Conservation (phyloP, 2,888 invertebrate species). For the Neoascia interrupta region DNA sequence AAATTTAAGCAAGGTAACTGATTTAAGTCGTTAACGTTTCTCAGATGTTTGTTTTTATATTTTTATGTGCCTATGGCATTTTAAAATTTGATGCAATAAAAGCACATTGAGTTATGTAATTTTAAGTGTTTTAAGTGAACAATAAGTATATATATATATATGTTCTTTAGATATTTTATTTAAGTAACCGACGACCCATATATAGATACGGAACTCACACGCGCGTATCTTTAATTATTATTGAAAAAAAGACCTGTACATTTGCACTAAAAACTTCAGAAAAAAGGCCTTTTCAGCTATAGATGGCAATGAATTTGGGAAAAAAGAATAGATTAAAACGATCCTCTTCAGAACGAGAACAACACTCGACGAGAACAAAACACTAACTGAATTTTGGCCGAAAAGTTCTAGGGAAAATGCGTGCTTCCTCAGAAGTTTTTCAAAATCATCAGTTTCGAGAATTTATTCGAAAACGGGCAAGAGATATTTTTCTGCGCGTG, state of each 20-base stretch:
- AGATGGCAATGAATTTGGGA: slow-evolving; percentile 24
- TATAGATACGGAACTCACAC: slow-evolving; percentile 27
- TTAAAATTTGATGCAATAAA: neutral
- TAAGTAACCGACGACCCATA: slow-evolving; percentile 17
- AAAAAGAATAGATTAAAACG: slow-evolving; percentile 53
- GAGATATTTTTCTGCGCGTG: slow-evolving; percentile 28
- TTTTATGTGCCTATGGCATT: neutral
- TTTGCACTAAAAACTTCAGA: slow-evolving; percentile 21
- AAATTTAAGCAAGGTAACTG: too few relatives aligned
- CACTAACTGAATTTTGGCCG: slow-evolving; percentile 77
- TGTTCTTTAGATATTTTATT: slow-evolving; percentile 1
- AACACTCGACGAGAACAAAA: slow-evolving; percentile 80
- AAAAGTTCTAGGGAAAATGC: slow-evolving; percentile 32
- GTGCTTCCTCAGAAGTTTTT: slow-evolving; percentile 10
- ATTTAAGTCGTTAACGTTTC: too few relatives aligned
- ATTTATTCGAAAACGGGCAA: slow-evolving; percentile 30
- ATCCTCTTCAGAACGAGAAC: slow-evolving; percentile 76
- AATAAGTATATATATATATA: neutral
- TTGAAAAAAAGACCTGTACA: slow-evolving; percentile 2
- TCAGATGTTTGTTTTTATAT: too few relatives aligned
- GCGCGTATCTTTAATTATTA: slow-evolving; percentile 1
- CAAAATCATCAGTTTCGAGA: slow-evolving; percentile 11
- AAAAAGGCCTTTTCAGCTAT: slow-evolving; percentile 33
- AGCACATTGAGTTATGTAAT: slow-evolving; percentile 41
- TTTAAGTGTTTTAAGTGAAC: too few relatives aligned